Percentiles rank a stretch among this genome's conserved stretches.
phyloP scores from a whole-genome alignment of 2,797 vertebrate species.

The Lateolabrax maculatus region DNA sequence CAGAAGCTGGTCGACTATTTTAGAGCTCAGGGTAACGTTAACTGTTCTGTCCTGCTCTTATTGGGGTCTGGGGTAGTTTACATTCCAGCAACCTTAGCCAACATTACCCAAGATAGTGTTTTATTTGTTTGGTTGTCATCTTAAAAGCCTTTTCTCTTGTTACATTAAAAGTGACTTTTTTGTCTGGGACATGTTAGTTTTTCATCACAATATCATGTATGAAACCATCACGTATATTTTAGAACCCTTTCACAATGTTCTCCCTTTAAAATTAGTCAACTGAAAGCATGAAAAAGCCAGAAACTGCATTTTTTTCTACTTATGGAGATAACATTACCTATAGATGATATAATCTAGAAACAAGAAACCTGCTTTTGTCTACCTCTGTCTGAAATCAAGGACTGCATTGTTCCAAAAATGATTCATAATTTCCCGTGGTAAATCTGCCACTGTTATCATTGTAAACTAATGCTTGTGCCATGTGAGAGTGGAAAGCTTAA shows the following conservation, averaged over 20 bases:
- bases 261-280: not conserved
- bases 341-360: not conserved
- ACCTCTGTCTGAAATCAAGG: not conserved
- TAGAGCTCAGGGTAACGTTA: not conserved
- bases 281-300: not conserved
- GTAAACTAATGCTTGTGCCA: not conserved
- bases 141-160: not conserved
- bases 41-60: not conserved
- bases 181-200: not conserved
- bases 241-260: not conserved
- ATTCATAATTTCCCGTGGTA: not conserved
- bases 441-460: not conserved
- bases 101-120: not conserved
- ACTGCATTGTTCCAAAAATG: not conserved
- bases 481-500: not conserved
- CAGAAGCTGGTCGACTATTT: not conserved
- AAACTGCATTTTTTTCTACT: too few relatives aligned
- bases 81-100: not conserved
- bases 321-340: not conserved
- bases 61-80: not conserved
- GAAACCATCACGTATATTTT: not conserved
- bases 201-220: not conserved
- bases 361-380: not conserved
- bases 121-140: not conserved
- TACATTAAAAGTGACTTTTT: not conserved